These are phyloP conservation scores for Zoanthus gigantus DNA, from an alignment of 92 coral and sea anemone species.

Conservation along the genomic window DNA sequence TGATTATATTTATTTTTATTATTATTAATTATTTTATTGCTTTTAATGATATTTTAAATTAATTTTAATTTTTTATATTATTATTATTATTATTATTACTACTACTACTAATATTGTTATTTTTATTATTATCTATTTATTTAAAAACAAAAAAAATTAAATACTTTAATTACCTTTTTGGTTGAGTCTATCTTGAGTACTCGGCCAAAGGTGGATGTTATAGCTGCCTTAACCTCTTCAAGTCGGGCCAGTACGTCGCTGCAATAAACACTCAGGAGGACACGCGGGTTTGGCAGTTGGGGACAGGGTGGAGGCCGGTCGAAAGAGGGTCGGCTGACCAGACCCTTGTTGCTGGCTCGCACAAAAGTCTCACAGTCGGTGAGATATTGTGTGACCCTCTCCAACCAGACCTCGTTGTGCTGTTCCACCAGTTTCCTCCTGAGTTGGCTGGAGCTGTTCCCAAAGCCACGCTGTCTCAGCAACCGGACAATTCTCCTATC, in stretches of 20 bases:
- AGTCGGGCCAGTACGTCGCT: neutral
- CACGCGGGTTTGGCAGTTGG: conserved; percentile 46
- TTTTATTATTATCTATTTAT: too few species aligned
- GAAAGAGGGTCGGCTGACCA: conserved; percentile 6
- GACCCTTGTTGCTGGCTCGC: neutral
- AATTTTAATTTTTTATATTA: too few species aligned
- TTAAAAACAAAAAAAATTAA: too few species aligned
- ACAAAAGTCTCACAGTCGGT: conserved; percentile 61
- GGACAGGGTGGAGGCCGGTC: conserved; percentile 49
- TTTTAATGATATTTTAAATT: too few species aligned
- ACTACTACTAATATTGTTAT: too few species aligned
- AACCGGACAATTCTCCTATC: neutral
- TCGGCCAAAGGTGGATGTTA: too few species aligned
- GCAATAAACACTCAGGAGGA: conserved; percentile 60
- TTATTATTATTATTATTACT: too few species aligned
- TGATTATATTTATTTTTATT: too few species aligned
- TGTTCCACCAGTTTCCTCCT: neutral
- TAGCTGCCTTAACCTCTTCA: too few species aligned
- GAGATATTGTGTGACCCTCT: conserved; percentile 40
- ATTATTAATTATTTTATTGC: too few species aligned
- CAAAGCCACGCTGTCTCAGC: conserved; percentile 1
- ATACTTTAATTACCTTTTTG: too few species aligned
- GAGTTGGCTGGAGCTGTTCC: neutral
- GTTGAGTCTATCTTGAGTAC: too few species aligned
- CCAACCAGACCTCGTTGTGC: conserved; percentile 45